phyloP scores from a whole-genome alignment of 2,113 vertebrate species.

The Cichladusa arquata region DNA sequence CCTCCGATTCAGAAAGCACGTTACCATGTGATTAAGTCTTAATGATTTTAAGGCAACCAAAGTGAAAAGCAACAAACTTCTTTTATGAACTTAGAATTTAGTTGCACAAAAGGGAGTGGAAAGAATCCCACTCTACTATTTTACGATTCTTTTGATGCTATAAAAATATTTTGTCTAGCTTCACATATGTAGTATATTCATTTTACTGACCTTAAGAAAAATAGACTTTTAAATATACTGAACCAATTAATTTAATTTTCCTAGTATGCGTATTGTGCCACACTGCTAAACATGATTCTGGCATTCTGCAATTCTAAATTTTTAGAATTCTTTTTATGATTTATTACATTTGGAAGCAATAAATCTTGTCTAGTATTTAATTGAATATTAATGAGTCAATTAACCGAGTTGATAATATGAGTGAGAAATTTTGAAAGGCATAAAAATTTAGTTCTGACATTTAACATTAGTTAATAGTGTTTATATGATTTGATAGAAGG shows the following conservation, averaged over 20 bases:
- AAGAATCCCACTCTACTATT: neutral
- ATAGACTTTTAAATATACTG: neutral
- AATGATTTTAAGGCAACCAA: neutral
- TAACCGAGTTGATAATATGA: neutral
- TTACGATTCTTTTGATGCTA: neutral
- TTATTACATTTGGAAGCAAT: neutral
- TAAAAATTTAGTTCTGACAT: neutral
- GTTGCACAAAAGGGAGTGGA: neutral
- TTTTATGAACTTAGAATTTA: neutral
- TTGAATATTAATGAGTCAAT: neutral
- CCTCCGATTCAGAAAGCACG: neutral
- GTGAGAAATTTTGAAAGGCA: neutral
- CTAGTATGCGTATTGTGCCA: neutral
- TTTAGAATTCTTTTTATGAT: neutral
- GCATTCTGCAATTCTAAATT: neutral
- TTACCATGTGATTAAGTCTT: neutral
- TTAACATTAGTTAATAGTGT: neutral
- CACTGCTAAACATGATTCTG: neutral
- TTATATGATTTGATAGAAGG: neutral
- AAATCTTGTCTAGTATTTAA: neutral
- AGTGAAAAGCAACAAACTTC: neutral
- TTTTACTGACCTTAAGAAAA: neutral
- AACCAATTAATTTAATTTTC: neutral
- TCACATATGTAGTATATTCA: neutral
- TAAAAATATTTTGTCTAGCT: neutral